Percentiles rank a stretch among this genome's conserved stretches.
These are phyloP conservation scores for Drosophila ochracea DNA, from an alignment of 2,888 invertebrate species.

Conservation along the genomic window DNA sequence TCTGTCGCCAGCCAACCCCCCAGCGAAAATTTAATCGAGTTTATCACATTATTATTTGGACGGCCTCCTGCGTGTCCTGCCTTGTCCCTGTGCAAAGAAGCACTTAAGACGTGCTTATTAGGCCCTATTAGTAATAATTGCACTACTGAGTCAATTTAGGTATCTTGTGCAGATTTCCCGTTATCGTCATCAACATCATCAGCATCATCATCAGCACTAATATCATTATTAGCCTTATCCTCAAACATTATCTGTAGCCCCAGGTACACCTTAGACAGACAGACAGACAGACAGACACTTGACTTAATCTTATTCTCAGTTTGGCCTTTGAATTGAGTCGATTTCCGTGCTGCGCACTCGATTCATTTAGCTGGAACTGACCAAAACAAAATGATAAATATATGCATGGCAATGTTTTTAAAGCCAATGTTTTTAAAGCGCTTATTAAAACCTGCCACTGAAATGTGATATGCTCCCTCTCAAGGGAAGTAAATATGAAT, in stretches of 20 bases:
- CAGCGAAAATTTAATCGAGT: conserved; percentile 69
- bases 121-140: conserved; percentile 77
- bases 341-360: conserved; percentile 4
- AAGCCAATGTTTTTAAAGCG: background rate
- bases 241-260: conserved; percentile 17
- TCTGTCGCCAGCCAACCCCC: background rate
- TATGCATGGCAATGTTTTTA: background rate
- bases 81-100: conserved; percentile 20
- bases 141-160: conserved; percentile 73
- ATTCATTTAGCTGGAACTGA: conserved; percentile 21
- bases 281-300: conserved; percentile 3
- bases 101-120: conserved; percentile 75
- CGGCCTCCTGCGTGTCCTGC: conserved; percentile 30
- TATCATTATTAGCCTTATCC: conserved; percentile 36
- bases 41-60: conserved; percentile 66
- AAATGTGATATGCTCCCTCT: background rate
- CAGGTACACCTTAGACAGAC: conserved; percentile 15
- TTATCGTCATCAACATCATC: conserved; percentile 30
- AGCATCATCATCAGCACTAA: conserved; percentile 1
- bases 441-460: background rate
- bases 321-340: conserved; percentile 21
- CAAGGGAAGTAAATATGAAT: background rate
- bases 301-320: conserved; percentile 25
- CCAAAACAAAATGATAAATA: conserved; percentile 14
- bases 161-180: conserved; percentile 52